Conservation (phyloP, 2,797 vertebrate genomes). For the Neomorphus geoffroyi region DNA sequence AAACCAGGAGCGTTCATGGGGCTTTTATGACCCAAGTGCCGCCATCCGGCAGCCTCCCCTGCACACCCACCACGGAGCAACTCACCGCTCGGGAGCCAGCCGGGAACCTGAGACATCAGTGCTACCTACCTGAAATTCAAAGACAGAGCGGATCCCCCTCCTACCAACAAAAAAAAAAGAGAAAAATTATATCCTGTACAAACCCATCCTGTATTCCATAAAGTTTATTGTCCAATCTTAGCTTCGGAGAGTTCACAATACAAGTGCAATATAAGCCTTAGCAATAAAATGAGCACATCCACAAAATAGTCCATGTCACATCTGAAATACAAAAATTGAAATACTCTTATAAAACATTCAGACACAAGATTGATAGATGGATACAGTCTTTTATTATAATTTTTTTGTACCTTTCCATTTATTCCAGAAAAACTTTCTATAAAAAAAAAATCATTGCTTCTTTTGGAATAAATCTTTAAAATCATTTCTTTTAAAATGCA, state of each 20-base stretch:
- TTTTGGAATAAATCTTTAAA: slow-evolving; percentile 51
- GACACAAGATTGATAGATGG: not conserved
- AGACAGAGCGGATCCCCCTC: not conserved
- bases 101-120: rapidly evolving
- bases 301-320: not conserved
- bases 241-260: not conserved
- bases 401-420: slow-evolving; percentile 30
- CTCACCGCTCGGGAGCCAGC: not conserved
- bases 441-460: not conserved
- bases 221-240: not conserved
- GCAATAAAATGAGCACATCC: not conserved
- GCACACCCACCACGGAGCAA: not conserved
- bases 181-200: not conserved
- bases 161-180: not conserved
- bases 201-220: not conserved
- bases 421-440: slow-evolving; percentile 39
- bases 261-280: not conserved
- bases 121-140: not conserved
- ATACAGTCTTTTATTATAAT: slow-evolving; percentile 29
- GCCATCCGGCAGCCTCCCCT: not conserved
- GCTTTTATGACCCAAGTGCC: too few species aligned
- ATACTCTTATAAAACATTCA: slow-evolving; percentile 16
- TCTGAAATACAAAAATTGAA: not conserved
- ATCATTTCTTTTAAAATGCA: not conserved
- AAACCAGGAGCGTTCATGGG: too few species aligned